These are phyloP conservation scores for Moxostoma hubbsi DNA, from an alignment of 2,797 vertebrate genomes.

Conservation along the genomic window DNA sequence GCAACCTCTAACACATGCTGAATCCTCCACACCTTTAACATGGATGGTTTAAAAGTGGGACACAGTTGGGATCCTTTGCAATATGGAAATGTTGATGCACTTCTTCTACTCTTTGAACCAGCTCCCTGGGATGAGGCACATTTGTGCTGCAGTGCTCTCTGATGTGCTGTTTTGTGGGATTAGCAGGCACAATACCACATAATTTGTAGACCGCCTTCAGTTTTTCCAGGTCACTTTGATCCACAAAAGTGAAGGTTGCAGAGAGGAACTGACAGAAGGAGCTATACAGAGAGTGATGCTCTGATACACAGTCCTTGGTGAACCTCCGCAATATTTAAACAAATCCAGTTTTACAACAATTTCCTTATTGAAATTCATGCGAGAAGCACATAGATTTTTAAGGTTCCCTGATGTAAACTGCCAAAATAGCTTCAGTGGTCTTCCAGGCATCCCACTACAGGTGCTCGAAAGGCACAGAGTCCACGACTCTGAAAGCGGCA, in stretches of 20 bases:
- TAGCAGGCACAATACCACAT: slow-evolving; percentile 22
- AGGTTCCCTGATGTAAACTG: slow-evolving; percentile 31
- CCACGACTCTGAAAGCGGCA: slow-evolving; percentile 30
- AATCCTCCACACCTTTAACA: no score
- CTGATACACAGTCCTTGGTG: background rate
- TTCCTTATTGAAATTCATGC: slow-evolving; percentile 10
- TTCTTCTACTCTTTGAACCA: slow-evolving; percentile 34
- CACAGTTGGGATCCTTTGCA: slow-evolving; percentile 4
- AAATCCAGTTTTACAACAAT: slow-evolving; percentile 49
- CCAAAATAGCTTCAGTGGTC: background rate
- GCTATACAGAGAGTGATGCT: slow-evolving; percentile 28
- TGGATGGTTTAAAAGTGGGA: slow-evolving; percentile 23
- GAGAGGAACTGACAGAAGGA: slow-evolving; percentile 48
- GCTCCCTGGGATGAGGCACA: background rate
- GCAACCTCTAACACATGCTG: no score
- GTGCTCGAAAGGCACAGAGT: slow-evolving; percentile 15
- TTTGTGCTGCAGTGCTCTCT: slow-evolving; percentile 7
- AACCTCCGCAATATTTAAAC: slow-evolving; percentile 48
- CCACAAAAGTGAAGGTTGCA: slow-evolving; percentile 46
- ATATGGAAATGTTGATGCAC: slow-evolving; percentile 31
- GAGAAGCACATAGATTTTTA: slow-evolving; percentile 23
- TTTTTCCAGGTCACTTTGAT: slow-evolving; percentile 29
- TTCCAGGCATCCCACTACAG: slow-evolving; percentile 35
- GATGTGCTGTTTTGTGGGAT: slow-evolving; percentile 38
- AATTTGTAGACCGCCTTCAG: slow-evolving; percentile 25